phyloP scores from a whole-genome alignment of 2,888 invertebrate genomes.

The Drosophila multiciliata region DNA sequence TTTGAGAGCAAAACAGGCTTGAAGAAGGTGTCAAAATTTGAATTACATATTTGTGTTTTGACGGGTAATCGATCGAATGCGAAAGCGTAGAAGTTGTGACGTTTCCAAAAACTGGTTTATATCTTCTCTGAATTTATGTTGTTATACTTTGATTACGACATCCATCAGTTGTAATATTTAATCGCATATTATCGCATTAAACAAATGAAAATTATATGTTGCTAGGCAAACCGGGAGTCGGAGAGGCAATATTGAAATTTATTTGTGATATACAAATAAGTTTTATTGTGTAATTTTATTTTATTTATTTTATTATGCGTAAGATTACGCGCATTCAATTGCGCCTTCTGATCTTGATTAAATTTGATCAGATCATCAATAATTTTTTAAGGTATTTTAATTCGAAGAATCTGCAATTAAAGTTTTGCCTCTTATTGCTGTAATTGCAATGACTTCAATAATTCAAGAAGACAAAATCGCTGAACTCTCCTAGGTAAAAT shows the following conservation, averaged over 20 bases:
- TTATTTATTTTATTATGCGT: no score
- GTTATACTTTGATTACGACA: neutral
- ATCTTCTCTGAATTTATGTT: neutral
- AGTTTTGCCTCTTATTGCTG: neutral
- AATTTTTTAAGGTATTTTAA: neutral
- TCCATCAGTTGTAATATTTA: neutral
- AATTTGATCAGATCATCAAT: neutral
- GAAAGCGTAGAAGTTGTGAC: neutral
- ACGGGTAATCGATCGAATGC: neutral
- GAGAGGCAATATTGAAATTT: neutral
- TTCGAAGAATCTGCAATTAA: neutral
- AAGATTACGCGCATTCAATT: no score
- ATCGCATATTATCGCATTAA: neutral
- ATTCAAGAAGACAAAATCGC: neutral
- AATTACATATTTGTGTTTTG: conserved; percentile 8
- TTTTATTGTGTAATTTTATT: no score
- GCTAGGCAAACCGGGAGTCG: neutral
- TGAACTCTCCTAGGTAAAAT: neutral
- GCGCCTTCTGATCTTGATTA: no score
- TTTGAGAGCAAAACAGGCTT: conserved; percentile 17
- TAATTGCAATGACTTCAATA: neutral
- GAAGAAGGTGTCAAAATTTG: conserved; percentile 10
- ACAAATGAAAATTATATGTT: neutral
- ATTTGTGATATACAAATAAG: no score
- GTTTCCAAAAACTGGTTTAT: neutral